Evolutionary conservation across 2,888 invertebrate species (phyloP).

Genomic region (Ennomos fuscantarius): DNA sequence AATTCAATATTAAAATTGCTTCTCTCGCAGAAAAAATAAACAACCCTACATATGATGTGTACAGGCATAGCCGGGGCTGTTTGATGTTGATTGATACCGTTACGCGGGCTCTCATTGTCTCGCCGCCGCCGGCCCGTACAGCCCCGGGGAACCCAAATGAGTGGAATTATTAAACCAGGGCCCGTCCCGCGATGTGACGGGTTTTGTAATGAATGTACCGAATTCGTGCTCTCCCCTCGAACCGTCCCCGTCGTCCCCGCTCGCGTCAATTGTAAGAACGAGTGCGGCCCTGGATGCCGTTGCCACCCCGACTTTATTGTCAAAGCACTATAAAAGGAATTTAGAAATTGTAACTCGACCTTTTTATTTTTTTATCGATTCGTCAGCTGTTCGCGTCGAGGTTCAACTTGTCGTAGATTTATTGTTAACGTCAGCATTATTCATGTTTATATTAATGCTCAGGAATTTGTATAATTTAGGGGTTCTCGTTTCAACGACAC

Average conservation of each 20-base stretch:
- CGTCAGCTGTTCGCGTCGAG: constrained; percentile 48
- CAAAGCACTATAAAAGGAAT: constrained; percentile 57
- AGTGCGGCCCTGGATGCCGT: constrained; percentile 49
- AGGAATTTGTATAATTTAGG: constrained; percentile 1
- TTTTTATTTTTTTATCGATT: constrained; percentile 47
- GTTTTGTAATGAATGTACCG: constrained; percentile 81
- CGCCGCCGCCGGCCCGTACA: constrained; percentile 49
- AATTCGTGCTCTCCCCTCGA: constrained; percentile 49
- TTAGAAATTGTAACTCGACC: constrained; percentile 47
- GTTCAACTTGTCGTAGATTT: constrained; percentile 26
- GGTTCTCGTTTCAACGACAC: constrained; percentile 14
- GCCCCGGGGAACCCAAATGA: constrained; percentile 78
- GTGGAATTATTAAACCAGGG: constrained; percentile 82
- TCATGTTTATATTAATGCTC: constrained; percentile 3
- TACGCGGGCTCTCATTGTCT: constrained; percentile 80
- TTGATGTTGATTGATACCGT: constrained; percentile 86
- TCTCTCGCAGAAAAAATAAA: constrained; percentile 42
- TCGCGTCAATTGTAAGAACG: constrained; percentile 62
- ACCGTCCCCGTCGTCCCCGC: constrained; percentile 39
- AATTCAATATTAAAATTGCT: constrained; percentile 18
- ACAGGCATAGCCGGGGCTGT: constrained; percentile 66
- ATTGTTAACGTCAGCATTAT: constrained; percentile 19
- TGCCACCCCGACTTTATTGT: constrained; percentile 58
- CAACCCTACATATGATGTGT: constrained; percentile 62
- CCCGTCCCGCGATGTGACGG: constrained; percentile 76